phyloP scores from a whole-genome alignment of 1,140 invertebrate species.

The Ladona fulva region DNA sequence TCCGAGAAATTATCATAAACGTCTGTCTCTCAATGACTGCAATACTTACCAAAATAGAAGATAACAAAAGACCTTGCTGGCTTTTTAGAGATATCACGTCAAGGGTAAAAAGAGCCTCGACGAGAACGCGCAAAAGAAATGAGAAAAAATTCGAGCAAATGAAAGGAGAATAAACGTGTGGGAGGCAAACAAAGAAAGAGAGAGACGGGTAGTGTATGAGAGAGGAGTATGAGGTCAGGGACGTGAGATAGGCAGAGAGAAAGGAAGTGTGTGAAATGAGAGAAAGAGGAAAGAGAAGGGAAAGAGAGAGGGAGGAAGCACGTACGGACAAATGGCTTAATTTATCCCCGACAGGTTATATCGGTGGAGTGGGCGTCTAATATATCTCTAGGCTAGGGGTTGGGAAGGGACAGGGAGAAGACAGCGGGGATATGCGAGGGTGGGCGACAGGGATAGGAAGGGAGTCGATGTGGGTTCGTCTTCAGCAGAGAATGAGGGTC shows the following conservation, averaged over 20 bases:
- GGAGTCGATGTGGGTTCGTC: not conserved
- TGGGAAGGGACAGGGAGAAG: not conserved
- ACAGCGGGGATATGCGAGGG: not conserved
- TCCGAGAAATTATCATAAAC: no score
- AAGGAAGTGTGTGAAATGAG: not conserved
- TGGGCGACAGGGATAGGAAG: not conserved
- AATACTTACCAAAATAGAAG: no score
- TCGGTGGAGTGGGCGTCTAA: not conserved
- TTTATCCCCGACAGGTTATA: conserved; percentile 9
- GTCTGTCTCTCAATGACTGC: no score
- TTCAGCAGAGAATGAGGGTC: not conserved
- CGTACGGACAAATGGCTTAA: not conserved
- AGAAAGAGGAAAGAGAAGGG: not conserved
- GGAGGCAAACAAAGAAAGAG: not conserved
- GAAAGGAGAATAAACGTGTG: not conserved
- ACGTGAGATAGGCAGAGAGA: not conserved
- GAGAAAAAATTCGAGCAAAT: not conserved
- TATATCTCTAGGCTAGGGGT: conserved; percentile 1
- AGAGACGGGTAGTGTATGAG: not conserved
- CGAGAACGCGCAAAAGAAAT: not conserved
- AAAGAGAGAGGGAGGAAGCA: not conserved
- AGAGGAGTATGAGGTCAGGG: no score
- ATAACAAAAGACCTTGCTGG: no score
- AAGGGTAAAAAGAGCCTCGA: no score
- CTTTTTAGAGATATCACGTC: no score